A percentile compares a stretch with the other conserved stretches of the same genome.
These are phyloP conservation scores for Anguilla pacifica DNA, from an alignment of 2,797 vertebrate genomes.

Conservation along the genomic window DNA sequence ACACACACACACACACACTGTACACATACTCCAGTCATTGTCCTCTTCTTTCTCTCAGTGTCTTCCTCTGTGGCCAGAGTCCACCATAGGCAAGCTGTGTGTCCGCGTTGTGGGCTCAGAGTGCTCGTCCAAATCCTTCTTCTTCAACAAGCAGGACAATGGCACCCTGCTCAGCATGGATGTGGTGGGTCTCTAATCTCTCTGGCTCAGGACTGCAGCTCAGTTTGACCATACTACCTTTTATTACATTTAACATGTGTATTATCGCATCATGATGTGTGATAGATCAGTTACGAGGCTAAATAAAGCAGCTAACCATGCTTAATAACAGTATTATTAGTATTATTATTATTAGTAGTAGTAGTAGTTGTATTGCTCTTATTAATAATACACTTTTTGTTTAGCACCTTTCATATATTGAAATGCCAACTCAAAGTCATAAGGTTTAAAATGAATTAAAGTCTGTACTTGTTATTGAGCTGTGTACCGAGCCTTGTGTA, in stretches of 20 bases:
- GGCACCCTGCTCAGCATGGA: conserved; percentile 87
- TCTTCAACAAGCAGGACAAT: conserved; percentile 85
- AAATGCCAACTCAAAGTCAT: neutral
- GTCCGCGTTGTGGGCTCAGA: conserved; percentile 84
- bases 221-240: neutral
- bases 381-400: neutral
- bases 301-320: neutral
- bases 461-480: neutral
- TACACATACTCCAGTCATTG: neutral
- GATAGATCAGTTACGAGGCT: neutral
- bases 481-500: neutral
- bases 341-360: neutral
- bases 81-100: conserved; percentile 80
- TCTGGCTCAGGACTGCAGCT: neutral
- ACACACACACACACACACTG: neutral
- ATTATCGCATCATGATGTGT: neutral
- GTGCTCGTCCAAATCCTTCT: conserved; percentile 81
- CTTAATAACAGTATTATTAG: neutral
- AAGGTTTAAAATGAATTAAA: neutral
- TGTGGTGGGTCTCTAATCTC: conserved; percentile 70
- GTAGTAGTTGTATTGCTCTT: neutral
- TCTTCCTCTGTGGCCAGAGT: conserved; percentile 93
- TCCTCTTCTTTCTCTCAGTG: conserved; percentile 68
- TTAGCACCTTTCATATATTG: neutral
- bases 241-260: neutral